A percentile compares a stretch with the other conserved stretches of the same genome.
Evolutionary conservation across 2,113 vertebrate species (phyloP).

Genomic region (Sminthopsis crassicaudata): DNA sequence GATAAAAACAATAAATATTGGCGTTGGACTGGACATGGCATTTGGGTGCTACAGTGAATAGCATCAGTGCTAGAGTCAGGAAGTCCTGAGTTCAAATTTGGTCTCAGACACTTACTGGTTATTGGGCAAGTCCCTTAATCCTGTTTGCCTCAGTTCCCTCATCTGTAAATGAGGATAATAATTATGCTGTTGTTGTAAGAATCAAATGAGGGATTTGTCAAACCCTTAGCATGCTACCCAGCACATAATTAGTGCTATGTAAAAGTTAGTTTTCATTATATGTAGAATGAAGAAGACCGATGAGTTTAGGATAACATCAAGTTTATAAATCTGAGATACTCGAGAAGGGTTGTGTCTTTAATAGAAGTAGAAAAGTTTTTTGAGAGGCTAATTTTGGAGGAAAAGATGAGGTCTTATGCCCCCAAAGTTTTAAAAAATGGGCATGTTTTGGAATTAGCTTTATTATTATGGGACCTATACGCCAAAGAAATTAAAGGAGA

Average conservation of each 20-base stretch:
- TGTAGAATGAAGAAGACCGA: background rate
- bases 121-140: background rate
- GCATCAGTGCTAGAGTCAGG: background rate
- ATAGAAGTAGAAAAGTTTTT: background rate
- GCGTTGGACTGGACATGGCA: background rate
- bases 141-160: background rate
- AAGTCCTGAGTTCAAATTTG: background rate
- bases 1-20: background rate
- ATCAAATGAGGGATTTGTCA: background rate
- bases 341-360: background rate
- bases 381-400: background rate
- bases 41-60: background rate
- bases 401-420: background rate
- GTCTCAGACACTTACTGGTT: background rate
- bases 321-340: background rate
- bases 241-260: background rate
- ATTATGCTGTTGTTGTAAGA: background rate
- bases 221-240: background rate
- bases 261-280: background rate
- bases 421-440: too few species aligned
- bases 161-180: background rate
- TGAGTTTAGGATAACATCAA: background rate
- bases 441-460: background rate
- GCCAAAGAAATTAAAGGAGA: background rate
- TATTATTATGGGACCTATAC: background rate